Conservation (phyloP, 1,140 invertebrate genomes). For the Hylaeus volcanicus region DNA sequence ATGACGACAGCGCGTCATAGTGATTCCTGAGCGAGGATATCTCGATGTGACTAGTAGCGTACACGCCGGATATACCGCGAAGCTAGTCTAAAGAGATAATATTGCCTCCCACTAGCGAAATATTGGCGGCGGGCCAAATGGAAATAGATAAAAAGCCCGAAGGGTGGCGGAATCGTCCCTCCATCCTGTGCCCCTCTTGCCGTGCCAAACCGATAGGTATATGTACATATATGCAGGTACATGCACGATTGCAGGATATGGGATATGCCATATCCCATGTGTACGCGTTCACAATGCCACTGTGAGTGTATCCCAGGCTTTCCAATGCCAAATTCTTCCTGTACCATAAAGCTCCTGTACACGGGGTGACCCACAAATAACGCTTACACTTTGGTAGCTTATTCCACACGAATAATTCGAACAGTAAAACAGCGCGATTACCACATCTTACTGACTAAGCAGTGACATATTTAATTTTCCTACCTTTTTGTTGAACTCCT, state of each 20-base stretch:
- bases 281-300: conserved; percentile 34
- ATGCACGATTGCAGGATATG: conserved; percentile 19
- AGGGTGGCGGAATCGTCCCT: conserved; percentile 42
- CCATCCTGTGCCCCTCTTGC: conserved; percentile 7
- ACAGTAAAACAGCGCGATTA: background rate
- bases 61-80: conserved; percentile 60
- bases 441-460: background rate
- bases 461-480: conserved; percentile 4
- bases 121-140: conserved; percentile 77
- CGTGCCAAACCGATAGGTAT: conserved; percentile 21
- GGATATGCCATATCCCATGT: conserved; percentile 24
- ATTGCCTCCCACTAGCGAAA: conserved; percentile 72
- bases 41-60: conserved; percentile 56
- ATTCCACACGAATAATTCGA: background rate
- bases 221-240: conserved; percentile 18
- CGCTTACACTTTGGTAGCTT: background rate
- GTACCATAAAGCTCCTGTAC: background rate
- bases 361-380: background rate
- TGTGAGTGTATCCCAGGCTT: background rate
- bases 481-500: conserved; percentile 73
- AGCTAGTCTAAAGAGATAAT: conserved; percentile 75
- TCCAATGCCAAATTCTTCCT: conserved; percentile 27
- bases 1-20: conserved; percentile 65
- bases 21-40: conserved; percentile 51
- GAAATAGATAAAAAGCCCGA: conserved; percentile 77